Evolutionary conservation across 2,888 invertebrate genomes (phyloP), one percentile per base, ranked within the genome.

Genomic region (Kryphioiulus occultus): DNA sequence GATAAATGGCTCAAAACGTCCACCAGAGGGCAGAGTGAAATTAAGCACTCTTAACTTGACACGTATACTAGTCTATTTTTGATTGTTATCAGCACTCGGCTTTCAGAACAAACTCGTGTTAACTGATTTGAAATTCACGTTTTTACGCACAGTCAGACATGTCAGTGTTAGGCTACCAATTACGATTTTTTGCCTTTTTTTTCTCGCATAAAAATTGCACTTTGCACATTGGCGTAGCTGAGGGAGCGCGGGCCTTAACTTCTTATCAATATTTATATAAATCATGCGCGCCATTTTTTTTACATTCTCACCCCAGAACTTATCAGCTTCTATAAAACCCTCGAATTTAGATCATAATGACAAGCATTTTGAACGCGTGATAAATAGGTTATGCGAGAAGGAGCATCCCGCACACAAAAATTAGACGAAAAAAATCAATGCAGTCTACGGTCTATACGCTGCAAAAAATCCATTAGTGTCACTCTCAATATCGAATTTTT

Each of bases 281-380:
- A 68, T 68, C 26, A 68, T 68, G 68, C 68, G 26, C 68, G 22
- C 68, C 22, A 68, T 68, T 68, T 68, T 68, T 68, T 68, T 26
- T 26, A 22, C 68, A 68, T 22, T 68, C 68, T 68, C 68, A 68
- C 68, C 68, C 68, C 68, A 68, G 68, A 68, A 68, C 68, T 68
- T 68, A 68, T 68, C 68, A 68, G 68, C 68, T 22, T 22, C 22
- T 68, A 68, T 68, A 68, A 68, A 68, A 68, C 68, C 68, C 68
- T 68, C 68, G 68, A 68, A 68, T 68, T 68, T 68, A 68, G 68
- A 68, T 68, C 68, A 68, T 68, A 68, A 68, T 68, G 68, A 68
- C 68, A 68, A 68, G 68, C 68, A 68, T 68, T 68, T 68, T 68
- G 68, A 68, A 68, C 68, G 68, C 22, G 68, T 68, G 68, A 68